Percentiles rank a stretch among this genome's conserved stretches.
Evolutionary conservation across 2,888 invertebrate genomes (phyloP).

Genomic region (Amphipyra tragopoginis): DNA sequence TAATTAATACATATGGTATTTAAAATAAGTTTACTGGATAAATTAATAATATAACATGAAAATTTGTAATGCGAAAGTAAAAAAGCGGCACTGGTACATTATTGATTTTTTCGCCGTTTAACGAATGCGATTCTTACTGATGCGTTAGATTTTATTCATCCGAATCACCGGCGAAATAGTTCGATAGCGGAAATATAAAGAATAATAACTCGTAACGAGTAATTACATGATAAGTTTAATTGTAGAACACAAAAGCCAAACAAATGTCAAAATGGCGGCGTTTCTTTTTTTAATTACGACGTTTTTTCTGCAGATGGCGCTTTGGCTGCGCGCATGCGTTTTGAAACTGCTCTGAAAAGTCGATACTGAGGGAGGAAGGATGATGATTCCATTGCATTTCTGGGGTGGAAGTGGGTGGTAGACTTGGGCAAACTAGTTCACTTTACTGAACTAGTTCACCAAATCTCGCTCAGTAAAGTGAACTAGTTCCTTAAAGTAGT

Average conservation of each 20-base stretch:
- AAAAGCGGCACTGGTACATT: slow-evolving; percentile 85
- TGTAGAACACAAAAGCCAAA: slow-evolving; percentile 88
- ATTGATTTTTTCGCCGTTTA: slow-evolving; percentile 83
- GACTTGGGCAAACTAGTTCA: too few relatives aligned
- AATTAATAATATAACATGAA: slow-evolving; percentile 66
- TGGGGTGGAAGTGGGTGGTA: neutral
- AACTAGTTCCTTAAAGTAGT: too few relatives aligned
- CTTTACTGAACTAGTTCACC: too few relatives aligned
- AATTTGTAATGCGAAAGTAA: slow-evolving; percentile 77
- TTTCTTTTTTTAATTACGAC: slow-evolving; percentile 68
- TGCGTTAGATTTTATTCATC: slow-evolving; percentile 63
- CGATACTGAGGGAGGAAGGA: slow-evolving; percentile 58
- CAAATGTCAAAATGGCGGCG: slow-evolving; percentile 91
- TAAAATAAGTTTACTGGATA: slow-evolving; percentile 27
- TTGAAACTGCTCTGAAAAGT: slow-evolving; percentile 71
- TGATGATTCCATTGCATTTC: slow-evolving; percentile 13
- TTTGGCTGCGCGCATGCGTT: slow-evolving; percentile 82
- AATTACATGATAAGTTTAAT: slow-evolving; percentile 79
- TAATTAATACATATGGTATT: slow-evolving; percentile 46
- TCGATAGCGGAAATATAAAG: slow-evolving; percentile 65
- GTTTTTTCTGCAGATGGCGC: slow-evolving; percentile 80
- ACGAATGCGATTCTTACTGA: slow-evolving; percentile 67
- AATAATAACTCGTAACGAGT: slow-evolving; percentile 65
- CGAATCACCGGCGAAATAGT: slow-evolving; percentile 61
- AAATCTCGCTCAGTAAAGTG: too few relatives aligned